Percentiles rank a stretch among this genome's conserved stretches.
Evolutionary conservation across 2,113 vertebrate species (phyloP).

Genomic region (Rhombomys opimus): DNA sequence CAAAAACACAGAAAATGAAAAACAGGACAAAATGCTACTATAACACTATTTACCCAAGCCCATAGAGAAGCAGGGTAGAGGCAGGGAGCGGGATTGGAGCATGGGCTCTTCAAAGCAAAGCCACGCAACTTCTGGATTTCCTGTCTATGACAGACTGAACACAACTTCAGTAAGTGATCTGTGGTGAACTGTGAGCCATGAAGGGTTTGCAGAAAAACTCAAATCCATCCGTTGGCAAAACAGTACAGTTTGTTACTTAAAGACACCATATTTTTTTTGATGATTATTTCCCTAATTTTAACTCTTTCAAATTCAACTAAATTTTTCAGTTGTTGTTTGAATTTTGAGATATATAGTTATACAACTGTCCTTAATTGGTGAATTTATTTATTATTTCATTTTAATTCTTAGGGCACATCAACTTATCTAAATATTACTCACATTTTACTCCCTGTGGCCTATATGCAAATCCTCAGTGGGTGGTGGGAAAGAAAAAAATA

Average conservation of each 20-base stretch:
- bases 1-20: neutral
- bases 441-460: neutral
- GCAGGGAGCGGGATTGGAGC: neutral
- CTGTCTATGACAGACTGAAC: slow-evolving; percentile 38
- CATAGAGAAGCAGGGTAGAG: neutral
- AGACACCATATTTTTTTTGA: neutral
- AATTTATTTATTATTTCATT: slow-evolving; percentile 3
- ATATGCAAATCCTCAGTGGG: neutral
- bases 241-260: neutral
- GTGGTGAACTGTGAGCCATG: slow-evolving; percentile 50
- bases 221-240: neutral
- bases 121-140: slow-evolving; percentile 53
- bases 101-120: neutral
- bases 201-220: slow-evolving; percentile 39
- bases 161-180: slow-evolving; percentile 39
- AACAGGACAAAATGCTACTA: neutral
- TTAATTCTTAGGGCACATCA: neutral
- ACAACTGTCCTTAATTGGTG: neutral
- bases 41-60: neutral
- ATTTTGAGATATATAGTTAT: neutral
- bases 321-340: neutral
- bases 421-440: neutral
- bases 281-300: neutral
- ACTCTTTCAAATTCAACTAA: slow-evolving; percentile 8
- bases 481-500: neutral